phyloP scores from a whole-genome alignment of 1,140 invertebrate species.

The Zaprionus camerounensis region DNA sequence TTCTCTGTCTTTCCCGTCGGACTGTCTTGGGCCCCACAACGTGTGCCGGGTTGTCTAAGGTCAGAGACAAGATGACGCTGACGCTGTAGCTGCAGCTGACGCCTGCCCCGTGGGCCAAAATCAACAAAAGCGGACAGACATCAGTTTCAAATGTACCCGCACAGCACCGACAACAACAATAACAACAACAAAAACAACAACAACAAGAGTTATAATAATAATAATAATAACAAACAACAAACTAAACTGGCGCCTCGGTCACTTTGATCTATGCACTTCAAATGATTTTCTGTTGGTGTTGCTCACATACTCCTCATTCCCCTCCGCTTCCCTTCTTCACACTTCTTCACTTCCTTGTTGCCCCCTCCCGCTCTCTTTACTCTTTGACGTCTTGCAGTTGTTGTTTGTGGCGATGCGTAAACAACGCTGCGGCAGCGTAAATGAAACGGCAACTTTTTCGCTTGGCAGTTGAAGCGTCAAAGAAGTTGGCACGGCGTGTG shows the following conservation, averaged over 20 bases:
- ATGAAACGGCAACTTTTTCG: constrained; percentile 77
- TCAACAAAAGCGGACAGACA: constrained; percentile 36
- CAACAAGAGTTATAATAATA: constrained; percentile 13
- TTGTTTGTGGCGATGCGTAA: constrained; percentile 72
- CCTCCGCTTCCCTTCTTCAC: background rate
- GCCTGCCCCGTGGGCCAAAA: constrained; percentile 53
- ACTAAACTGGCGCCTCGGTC: constrained; percentile 68
- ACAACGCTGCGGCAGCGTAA: constrained; percentile 74
- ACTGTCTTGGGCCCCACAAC: constrained; percentile 49
- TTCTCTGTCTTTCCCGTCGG: background rate
- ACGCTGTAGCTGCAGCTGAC: constrained; percentile 10
- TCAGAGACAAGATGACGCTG: constrained; percentile 54
- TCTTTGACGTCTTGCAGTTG: constrained; percentile 10
- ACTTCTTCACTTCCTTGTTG: background rate
- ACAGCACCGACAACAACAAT: constrained; percentile 22
- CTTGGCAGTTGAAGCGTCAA: constrained; percentile 56
- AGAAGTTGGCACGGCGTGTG: constrained; percentile 72
- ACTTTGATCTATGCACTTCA: constrained; percentile 80
- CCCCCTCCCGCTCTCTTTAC: background rate
- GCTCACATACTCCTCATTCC: constrained; percentile 11
- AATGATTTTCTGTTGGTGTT: constrained; percentile 61
- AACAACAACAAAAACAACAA: constrained; percentile 23
- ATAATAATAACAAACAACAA: constrained; percentile 34
- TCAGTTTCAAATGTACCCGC: constrained; percentile 44
- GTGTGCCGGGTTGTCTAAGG: constrained; percentile 76